A percentile compares a stretch with the other conserved stretches of the same genome.
These are phyloP conservation scores for Bos indicus DNA, from an alignment of 2,113 vertebrate genomes.

Conservation along the genomic window DNA sequence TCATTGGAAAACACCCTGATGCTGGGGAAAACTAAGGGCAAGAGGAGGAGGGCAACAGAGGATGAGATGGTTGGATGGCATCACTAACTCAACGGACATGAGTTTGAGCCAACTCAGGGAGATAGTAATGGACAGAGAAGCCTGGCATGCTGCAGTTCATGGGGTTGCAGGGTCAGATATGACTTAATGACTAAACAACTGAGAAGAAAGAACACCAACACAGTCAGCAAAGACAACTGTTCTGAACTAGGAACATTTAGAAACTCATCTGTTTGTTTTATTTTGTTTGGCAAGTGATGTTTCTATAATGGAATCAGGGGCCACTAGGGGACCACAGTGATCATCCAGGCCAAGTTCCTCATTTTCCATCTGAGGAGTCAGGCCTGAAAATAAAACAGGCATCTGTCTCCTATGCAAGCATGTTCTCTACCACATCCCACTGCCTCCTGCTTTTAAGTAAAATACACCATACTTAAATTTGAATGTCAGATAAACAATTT, in stretches of 20 bases:
- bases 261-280: not conserved
- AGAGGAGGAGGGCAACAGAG: not conserved
- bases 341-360: not conserved
- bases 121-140: not conserved
- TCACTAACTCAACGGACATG: not conserved
- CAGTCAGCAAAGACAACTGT: not conserved
- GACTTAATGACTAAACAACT: not conserved
- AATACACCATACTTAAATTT: not conserved
- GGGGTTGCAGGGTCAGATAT: not conserved
- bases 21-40: not conserved
- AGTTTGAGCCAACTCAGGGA: not conserved
- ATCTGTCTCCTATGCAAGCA: too few species aligned
- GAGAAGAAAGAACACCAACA: not conserved
- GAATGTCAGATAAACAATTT: not conserved
- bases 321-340: not conserved
- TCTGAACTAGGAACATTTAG: not conserved
- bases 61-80: not conserved
- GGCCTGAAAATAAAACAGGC: not conserved
- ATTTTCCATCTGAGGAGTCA: not conserved
- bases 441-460: not conserved
- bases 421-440: not conserved
- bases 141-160: not conserved
- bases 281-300: not conserved
- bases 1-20: not conserved
- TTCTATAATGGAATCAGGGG: not conserved